Base-by-base conservation (phyloP, 2,113 vertebrate genomes). In the Sylvietta virens region DNA sequence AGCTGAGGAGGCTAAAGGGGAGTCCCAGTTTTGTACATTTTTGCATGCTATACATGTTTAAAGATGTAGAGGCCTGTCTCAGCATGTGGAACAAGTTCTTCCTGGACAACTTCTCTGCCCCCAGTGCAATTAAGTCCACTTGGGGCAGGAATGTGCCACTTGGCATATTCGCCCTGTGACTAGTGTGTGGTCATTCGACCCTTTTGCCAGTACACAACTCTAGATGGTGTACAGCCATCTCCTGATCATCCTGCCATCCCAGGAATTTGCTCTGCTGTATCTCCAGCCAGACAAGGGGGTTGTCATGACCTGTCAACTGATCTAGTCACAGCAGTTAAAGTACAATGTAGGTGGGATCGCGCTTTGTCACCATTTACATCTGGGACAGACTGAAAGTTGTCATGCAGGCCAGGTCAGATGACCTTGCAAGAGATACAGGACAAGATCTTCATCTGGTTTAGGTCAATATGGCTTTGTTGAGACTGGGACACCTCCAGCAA, bases 21-120 rank as follows among this genome's bases (percentile, higher is more conserved):
- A 81, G 20, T 54, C 45, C 53, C 31, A 19, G 0, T 71, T 81
- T n/a, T 62, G 24, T 47, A 39, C 82, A 24, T 40, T 90, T 78
- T 53, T 81, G 57, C 20, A 40, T 1, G 0, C 33, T 81, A 0
- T 42, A 35, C 35, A 2, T 42, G 1, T 62, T 71, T 44, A 16
- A 50, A 69, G 65, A 24, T 26, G 53, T 73, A 22, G 31, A 51
- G 27, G 22, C n/a, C 53, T 90, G 44, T 45, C 51, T 66, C 56
- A 56, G 47, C 51, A 26, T 13, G 31, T 44, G 24, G 13, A 40
- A 24, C 28, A 44, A 20, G 40, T 77, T 88, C 62, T 85, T 85
- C 61, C 44, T 78, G 22, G 30, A 20, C 24, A 62, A 3, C 15
- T 62, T 81, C 17, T 78, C 53, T 85, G 31, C 31, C 57, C 8